Conservation (phyloP, 1,140 invertebrate genomes). For the Eubasilissa regina region DNA sequence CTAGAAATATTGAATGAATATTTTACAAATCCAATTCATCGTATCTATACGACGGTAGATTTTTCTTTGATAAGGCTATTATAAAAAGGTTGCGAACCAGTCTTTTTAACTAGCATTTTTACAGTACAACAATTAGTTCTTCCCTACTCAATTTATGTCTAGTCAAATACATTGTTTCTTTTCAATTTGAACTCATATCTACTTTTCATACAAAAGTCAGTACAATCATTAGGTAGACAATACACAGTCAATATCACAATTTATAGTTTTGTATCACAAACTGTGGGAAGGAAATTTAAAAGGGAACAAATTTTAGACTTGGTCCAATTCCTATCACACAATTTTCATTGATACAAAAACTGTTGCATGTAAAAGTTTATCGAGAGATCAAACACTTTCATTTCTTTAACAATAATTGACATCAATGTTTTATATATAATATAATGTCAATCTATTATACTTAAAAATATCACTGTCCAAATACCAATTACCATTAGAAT, state of each 20-base stretch:
- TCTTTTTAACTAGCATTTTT: slow-evolving; percentile 47
- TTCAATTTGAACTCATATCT: slow-evolving; percentile 17
- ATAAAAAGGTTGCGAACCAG: slow-evolving; percentile 36
- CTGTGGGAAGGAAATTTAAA: slow-evolving; percentile 31
- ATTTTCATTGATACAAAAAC: slow-evolving; percentile 36
- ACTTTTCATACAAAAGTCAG: slow-evolving; percentile 44
- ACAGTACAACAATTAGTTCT: slow-evolving; percentile 41
- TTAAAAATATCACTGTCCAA: slow-evolving; percentile 30
- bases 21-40: slow-evolving; percentile 33
- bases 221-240: neutral
- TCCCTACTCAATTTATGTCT: slow-evolving; percentile 24
- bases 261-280: slow-evolving; percentile 55
- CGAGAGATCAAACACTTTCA: slow-evolving; percentile 18
- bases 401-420: slow-evolving; percentile 36
- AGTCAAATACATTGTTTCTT: slow-evolving; percentile 7
- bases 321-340: slow-evolving; percentile 45
- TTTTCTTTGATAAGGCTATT: neutral
- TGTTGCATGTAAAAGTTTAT: slow-evolving; percentile 22
- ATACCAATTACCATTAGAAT: slow-evolving; percentile 25
- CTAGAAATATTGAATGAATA: slow-evolving; percentile 35
- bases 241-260: slow-evolving; percentile 54
- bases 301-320: slow-evolving; percentile 42
- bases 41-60: neutral
- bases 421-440: slow-evolving; percentile 25
- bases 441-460: slow-evolving; percentile 23